Evolutionary conservation across 2,113 vertebrate species (phyloP).

Genomic region (Rhinopithecus roxellana): DNA sequence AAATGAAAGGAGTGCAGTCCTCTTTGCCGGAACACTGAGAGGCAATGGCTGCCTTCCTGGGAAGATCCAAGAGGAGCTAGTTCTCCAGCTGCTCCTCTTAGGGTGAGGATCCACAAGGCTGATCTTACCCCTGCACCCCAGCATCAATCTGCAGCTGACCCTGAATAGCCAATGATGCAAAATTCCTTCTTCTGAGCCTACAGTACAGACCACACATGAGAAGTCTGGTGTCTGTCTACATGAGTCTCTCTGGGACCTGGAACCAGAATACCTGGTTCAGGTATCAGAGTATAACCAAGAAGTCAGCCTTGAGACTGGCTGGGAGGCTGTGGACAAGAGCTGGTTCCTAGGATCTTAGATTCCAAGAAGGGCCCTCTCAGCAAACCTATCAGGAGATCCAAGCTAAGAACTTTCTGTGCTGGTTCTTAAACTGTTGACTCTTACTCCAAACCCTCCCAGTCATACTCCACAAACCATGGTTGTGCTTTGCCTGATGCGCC

Average conservation of each 20-base stretch:
- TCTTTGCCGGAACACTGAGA: neutral
- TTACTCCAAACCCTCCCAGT: neutral
- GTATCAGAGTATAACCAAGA: neutral
- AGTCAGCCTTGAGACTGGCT: neutral
- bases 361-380: neutral
- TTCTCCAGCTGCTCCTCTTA: neutral
- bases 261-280: neutral
- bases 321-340: neutral
- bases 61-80: neutral
- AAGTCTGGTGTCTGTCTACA: rapidly evolving
- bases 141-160: neutral
- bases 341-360: too few relatives aligned
- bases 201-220: rapidly evolving
- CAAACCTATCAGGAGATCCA: neutral
- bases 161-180: neutral
- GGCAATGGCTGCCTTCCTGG: neutral
- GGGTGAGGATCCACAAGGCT: neutral
- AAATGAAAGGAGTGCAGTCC: rapidly evolving
- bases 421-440: neutral
- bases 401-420: neutral
- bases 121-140: neutral
- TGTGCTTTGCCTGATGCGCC: neutral
- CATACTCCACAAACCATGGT: rapidly evolving
- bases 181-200: neutral
- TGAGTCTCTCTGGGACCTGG: neutral